Percentiles rank a stretch among this genome's conserved stretches.
phyloP scores from a whole-genome alignment of 2,888 invertebrate genomes.

The Tethea ocularis region DNA sequence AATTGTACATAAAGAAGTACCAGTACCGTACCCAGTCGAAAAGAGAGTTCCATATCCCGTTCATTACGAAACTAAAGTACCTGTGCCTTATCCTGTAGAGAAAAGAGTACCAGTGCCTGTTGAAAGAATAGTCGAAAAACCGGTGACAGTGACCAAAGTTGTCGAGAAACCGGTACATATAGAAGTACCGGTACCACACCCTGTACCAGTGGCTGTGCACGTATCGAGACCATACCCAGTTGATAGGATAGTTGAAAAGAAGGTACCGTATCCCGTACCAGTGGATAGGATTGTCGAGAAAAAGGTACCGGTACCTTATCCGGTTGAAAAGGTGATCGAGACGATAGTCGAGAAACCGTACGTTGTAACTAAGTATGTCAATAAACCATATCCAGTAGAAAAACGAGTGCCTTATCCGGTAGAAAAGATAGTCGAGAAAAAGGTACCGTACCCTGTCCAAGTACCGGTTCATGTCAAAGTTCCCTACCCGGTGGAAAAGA shows the following conservation, averaged over 20 bases:
- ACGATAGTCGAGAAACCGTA: conserved; percentile 85
- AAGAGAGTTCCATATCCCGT: conserved; percentile 74
- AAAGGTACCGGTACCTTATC: conserved; percentile 70
- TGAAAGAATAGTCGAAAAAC: conserved; percentile 82
- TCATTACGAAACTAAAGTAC: conserved; percentile 71
- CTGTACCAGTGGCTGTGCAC: conserved; percentile 64
- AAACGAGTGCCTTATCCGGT: conserved; percentile 73
- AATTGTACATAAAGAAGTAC: conserved; percentile 72
- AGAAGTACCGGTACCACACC: conserved; percentile 69
- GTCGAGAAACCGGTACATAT: conserved; percentile 73
- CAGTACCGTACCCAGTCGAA: conserved; percentile 80
- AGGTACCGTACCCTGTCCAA: conserved; percentile 82
- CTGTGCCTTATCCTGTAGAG: conserved; percentile 78
- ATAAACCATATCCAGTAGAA: conserved; percentile 78
- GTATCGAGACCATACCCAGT: conserved; percentile 76
- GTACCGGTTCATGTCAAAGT: conserved; percentile 80
- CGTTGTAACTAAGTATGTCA: conserved; percentile 69
- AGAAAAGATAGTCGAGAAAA: conserved; percentile 79
- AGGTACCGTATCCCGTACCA: conserved; percentile 71
- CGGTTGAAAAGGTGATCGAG: conserved; percentile 75
- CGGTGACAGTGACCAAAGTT: conserved; percentile 76
- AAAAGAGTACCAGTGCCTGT: conserved; percentile 67
- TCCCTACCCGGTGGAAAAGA: conserved; percentile 70
- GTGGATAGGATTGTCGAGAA: conserved; percentile 78
- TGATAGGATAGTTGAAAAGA: conserved; percentile 80